These are phyloP conservation scores for Bombus breviceps DNA, from an alignment of 1,140 invertebrate genomes.

Conservation along the genomic window DNA sequence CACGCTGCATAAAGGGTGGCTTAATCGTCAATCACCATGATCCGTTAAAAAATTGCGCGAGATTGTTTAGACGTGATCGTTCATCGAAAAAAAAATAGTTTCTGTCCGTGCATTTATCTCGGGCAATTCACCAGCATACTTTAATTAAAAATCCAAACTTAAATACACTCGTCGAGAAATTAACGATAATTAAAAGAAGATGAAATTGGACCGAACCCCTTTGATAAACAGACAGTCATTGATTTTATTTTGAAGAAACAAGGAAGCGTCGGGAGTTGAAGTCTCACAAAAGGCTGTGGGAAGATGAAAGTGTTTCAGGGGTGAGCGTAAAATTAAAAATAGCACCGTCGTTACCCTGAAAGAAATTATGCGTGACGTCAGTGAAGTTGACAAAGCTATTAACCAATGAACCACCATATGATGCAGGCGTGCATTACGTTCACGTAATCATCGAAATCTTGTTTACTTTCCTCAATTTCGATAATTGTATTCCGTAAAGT, in stretches of 20 bases:
- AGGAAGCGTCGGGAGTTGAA: conserved; percentile 9
- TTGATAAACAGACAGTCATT: background rate
- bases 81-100: conserved; percentile 8
- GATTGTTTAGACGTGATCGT: conserved; percentile 28
- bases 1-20: conserved; percentile 19
- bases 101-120: too few relatives aligned
- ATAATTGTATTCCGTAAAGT: background rate
- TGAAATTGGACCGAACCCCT: background rate
- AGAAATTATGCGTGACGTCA: conserved; percentile 53
- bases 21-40: conserved; percentile 12
- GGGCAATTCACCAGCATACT: too few relatives aligned
- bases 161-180: background rate
- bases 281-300: background rate
- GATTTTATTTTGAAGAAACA: conserved; percentile 5
- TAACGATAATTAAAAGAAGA: background rate
- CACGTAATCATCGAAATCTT: conserved; percentile 36
- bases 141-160: background rate
- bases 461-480: conserved; percentile 10
- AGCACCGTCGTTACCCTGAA: conserved; percentile 42
- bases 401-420: conserved; percentile 35
- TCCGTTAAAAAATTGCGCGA: conserved; percentile 24
- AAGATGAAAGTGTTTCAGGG: conserved; percentile 48
- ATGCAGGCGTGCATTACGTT: conserved; percentile 39
- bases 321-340: conserved; percentile 47
- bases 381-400: conserved; percentile 45